Evolutionary conservation across 1,140 invertebrate genomes (phyloP).

Genomic region (Chironomus tepperi): DNA sequence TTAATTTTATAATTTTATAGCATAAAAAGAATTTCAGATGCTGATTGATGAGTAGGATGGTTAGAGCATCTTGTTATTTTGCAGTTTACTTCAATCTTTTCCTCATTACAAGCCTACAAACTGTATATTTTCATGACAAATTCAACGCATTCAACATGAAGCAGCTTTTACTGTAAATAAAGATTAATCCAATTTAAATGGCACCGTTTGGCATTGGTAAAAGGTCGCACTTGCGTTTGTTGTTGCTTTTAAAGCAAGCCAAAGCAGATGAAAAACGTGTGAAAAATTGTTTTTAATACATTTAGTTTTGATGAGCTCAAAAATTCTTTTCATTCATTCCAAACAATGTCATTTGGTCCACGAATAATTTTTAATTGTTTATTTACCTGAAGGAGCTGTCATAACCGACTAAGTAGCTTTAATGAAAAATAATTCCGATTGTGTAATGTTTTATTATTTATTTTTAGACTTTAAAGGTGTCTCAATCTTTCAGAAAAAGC

Average conservation of each 20-base stretch:
- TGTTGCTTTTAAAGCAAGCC: not conserved
- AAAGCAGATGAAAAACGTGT: slow-evolving; percentile 4
- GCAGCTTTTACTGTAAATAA: not conserved
- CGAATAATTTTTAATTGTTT: not conserved
- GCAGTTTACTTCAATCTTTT: no score
- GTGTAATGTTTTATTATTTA: not conserved
- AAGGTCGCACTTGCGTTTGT: not conserved
- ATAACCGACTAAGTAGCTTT: not conserved
- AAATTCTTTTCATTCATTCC: not conserved
- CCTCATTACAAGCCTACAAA: no score
- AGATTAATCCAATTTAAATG: slow-evolving; percentile 14
- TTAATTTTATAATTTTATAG: no score
- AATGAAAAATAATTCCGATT: slow-evolving; percentile 11
- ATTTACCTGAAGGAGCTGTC: not conserved
- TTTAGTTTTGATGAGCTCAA: not conserved
- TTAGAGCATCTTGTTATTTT: no score
- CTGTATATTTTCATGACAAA: not conserved
- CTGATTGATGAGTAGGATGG: no score
- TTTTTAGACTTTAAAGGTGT: not conserved
- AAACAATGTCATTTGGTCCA: not conserved
- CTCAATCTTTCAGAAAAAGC: not conserved
- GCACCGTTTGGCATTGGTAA: not conserved
- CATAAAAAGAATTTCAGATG: no score
- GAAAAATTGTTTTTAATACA: not conserved
- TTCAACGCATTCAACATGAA: not conserved